Evolutionary conservation across 2,888 invertebrate species (phyloP).

Genomic region (Agapetus fuscipes): DNA sequence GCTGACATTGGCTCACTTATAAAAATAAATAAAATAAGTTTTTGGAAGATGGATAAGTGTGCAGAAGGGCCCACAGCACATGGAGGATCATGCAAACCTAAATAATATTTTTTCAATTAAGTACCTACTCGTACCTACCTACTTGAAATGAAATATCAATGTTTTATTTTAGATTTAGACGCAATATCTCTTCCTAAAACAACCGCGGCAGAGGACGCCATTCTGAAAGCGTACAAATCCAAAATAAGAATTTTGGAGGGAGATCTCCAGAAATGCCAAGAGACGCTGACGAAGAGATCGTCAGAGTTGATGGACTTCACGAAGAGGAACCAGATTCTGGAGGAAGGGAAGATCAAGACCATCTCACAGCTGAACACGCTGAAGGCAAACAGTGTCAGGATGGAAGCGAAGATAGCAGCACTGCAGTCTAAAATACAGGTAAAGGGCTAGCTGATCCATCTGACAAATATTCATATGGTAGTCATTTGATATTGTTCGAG

Average conservation of each 20-base stretch:
- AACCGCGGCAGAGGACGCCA: slow-evolving; percentile 4
- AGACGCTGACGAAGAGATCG: slow-evolving; percentile 15
- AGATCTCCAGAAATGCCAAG: slow-evolving; percentile 10
- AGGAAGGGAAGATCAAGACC: slow-evolving; percentile 13
- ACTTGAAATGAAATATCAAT: too few relatives aligned
- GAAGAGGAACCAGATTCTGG: slow-evolving; percentile 12
- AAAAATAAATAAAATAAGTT: too few relatives aligned
- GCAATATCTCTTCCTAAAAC: too few relatives aligned
- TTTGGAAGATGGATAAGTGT: too few relatives aligned
- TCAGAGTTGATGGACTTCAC: slow-evolving; percentile 6
- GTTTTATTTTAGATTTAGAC: too few relatives aligned
- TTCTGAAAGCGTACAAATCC: slow-evolving; percentile 9
- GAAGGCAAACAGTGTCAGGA: slow-evolving; percentile 8
- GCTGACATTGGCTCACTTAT: too few relatives aligned
- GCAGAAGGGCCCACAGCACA: too few relatives aligned
- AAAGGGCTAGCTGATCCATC: background rate
- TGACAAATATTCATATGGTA: too few relatives aligned
- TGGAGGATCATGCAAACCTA: too few relatives aligned
- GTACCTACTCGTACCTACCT: too few relatives aligned
- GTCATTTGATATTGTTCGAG: too few relatives aligned
- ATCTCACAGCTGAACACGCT: slow-evolving; percentile 14
- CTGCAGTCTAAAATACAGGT: slow-evolving; percentile 18
- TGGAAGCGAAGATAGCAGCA: slow-evolving; percentile 12
- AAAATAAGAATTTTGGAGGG: slow-evolving; percentile 15
- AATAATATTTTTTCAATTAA: too few relatives aligned